Base-by-base conservation (phyloP, 2,113 vertebrate species). In the Elgaria multicarinata region DNA sequence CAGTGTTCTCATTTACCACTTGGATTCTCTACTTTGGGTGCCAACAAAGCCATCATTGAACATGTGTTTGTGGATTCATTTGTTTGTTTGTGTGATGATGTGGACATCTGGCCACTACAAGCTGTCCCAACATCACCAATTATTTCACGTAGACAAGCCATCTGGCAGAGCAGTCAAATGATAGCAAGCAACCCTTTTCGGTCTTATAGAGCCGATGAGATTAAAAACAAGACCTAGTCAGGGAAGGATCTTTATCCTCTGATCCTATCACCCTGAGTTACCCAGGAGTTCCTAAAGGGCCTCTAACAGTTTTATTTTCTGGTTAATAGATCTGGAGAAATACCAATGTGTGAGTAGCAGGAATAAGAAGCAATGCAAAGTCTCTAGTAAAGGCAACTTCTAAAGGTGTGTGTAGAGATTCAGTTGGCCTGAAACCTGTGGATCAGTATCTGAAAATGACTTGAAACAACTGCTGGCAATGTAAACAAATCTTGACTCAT, bases 1-100 rank as follows among this genome's bases (percentile, higher is more conserved):
- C 44, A 78, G 24, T 33, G 28, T 53, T 39, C 42, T 75, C 62
- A 91, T 94, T 92, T 95, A 92, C 93, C 79, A 87, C 90, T 94
- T 91, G 83, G 81, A 84, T n/a, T 86, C 81, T 91, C 83, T 0
- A 0, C 79, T 89, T 82, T 80, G 72, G 16, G 85, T 93, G 94
- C 92, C 94, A 95, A 83, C 50, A 92, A 91, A 88, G 83, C 90
- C 88, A 91, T 74, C 90, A 89, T 87, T 62, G 92, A 93, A 50
- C 85, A 72, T 50, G 90, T 91, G 89, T 92, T 94, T 94, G 90
- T 91, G 83, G 71, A 93, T 94, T 82, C 91, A 83, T 90, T 95
- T 94, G 88, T 87, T 94, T 95, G 89, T 83, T 92, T 42, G 79
- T 94, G 91, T 88, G 89, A 75, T 80, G 3, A 87, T 91, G 79